These are phyloP conservation scores for Takifugu ocellatus DNA, from an alignment of 2,797 vertebrate species.

Conservation along the genomic window DNA sequence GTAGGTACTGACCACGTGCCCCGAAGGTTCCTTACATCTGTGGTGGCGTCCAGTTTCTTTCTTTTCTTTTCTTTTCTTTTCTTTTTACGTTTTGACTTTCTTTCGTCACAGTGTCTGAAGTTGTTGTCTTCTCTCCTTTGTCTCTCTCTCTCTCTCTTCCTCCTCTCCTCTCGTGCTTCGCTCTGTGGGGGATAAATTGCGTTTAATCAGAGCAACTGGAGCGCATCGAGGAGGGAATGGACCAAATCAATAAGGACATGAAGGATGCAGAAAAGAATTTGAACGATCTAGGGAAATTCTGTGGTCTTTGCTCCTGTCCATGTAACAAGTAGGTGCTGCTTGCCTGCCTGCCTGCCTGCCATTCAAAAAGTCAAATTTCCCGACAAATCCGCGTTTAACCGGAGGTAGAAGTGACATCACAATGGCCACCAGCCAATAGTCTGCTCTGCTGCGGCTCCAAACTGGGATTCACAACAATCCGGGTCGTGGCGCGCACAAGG, in stretches of 20 bases:
- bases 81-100: constrained; percentile 55
- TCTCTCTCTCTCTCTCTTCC: constrained; percentile 72
- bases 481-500: constrained; percentile 50
- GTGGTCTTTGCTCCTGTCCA: constrained; percentile 99
- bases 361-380: constrained; percentile 51
- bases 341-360: constrained; percentile 89
- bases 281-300: constrained; percentile 99
- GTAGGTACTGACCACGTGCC: constrained; percentile 97
- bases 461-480: constrained; percentile 27
- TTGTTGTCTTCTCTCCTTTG: constrained; percentile 87
- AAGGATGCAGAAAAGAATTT: constrained; percentile 99
- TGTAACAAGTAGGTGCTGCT: constrained; percentile 99
- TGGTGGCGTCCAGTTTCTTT: constrained; percentile 94
- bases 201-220: constrained; percentile 99
- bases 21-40: constrained; percentile 86
- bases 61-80: not conserved
- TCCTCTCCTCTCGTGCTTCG: constrained; percentile 93
- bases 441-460: constrained; percentile 58
- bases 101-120: constrained; percentile 99
- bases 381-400: constrained; percentile 24
- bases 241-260: constrained; percentile 99
- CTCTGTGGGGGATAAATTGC: constrained; percentile 99
- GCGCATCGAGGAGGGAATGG: constrained; percentile 99
- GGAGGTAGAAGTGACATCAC: constrained; percentile 69
- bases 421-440: constrained; percentile 58